Base-by-base conservation (phyloP, 2,113 vertebrate genomes). In the Carassius auratus region DNA sequence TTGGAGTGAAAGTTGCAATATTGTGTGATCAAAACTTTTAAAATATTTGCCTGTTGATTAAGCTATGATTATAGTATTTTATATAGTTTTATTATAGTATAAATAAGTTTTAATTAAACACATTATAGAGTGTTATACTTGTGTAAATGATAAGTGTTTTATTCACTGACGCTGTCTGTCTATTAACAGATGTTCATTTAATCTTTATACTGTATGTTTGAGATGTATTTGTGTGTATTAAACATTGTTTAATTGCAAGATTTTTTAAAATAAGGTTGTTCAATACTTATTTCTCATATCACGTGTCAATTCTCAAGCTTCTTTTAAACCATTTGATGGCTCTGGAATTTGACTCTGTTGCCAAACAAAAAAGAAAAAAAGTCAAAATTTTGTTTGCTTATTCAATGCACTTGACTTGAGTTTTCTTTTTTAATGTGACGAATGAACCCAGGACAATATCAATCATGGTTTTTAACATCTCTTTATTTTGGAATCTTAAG, bases 211-310 rank as follows among this genome's bases (percentile, higher is more conserved):
- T 61, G 57, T 61, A 62, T 52, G 76, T 75, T 3, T 45, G 36
- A 36, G 48, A 7, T 62, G 73, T 69, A 33, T 64, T 52, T 69
- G 55, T 77, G 62, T 62, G 64, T 73, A 30, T 55, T 48, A 61
- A 83, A 78, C 10, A 59, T 45, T 4, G 17, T 83, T 59, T 42
- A 26, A 0, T 23, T 52, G 6, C 30, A 76, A 50, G 62, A 8
- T 2, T 36, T 36, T 48, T 61, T 4, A 76, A 12, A 81, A 52
- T 45, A 50, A 81, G 14, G 52, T 12, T 81, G 17, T 30, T 19
- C 61, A 74, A 76, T 55, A 45, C 79, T 42, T 55, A 80, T 87
- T 80, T 85, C 80, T 84, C 81, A 80, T 21, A 68, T 55, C 5
- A 68, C 76, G 57, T 38, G 3, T 38, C 36, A 42, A 42, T 6